Conservation (phyloP, 2,797 vertebrate species). For the Sciurus vulgaris region DNA sequence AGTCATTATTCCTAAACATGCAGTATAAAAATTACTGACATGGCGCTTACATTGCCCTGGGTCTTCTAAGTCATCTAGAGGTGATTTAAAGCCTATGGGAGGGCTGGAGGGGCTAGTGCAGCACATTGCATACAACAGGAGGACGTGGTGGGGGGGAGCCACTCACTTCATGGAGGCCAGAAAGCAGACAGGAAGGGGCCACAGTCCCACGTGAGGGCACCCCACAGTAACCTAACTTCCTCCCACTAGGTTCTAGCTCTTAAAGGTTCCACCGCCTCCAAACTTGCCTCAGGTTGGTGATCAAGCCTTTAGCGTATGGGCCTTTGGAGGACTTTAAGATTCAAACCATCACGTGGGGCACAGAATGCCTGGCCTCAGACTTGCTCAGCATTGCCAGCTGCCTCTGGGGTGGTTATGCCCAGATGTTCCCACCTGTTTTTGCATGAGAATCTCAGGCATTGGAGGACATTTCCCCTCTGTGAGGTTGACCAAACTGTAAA, state of each 20-base stretch:
- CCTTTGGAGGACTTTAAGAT: background rate
- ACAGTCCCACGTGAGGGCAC: too few species aligned
- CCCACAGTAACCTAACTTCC: too few species aligned
- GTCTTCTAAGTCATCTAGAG: too few species aligned
- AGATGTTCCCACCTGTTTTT: too few species aligned
- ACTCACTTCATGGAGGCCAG: too few species aligned
- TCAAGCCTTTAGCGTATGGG: background rate
- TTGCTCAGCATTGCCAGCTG: too few species aligned
- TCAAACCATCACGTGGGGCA: background rate
- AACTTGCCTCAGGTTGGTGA: rapidly evolving
- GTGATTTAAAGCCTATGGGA: background rate
- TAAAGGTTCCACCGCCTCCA: too few species aligned
- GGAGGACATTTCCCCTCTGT: background rate
- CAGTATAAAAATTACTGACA: background rate
- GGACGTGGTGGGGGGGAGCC: too few species aligned
- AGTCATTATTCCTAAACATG: background rate
- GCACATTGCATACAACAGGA: too few species aligned
- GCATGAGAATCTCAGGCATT: background rate
- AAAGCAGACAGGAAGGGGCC: too few species aligned
- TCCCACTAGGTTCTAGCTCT: too few species aligned
- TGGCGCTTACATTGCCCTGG: too few species aligned
- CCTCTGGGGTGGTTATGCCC: background rate
- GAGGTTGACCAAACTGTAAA: background rate
- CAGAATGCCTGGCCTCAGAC: background rate
- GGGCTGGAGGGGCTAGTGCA: rapidly evolving